Conservation (phyloP, 2,797 vertebrate species). For the Dicrostonyx torquatus region DNA sequence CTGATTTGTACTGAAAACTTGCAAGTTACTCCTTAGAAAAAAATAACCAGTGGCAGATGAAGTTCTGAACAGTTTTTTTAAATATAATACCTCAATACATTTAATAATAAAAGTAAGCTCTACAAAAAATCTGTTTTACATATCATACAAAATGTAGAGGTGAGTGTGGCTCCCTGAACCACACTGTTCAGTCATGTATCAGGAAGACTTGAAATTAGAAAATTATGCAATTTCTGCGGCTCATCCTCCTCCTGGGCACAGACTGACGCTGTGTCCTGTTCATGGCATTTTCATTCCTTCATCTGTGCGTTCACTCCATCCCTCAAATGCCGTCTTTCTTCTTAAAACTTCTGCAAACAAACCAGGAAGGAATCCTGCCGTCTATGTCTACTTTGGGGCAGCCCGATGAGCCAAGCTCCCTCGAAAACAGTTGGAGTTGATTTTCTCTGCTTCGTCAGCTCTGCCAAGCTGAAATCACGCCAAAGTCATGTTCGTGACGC, state of each 20-base stretch:
- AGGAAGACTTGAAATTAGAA: conserved; percentile 96
- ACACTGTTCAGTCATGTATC: conserved; percentile 90
- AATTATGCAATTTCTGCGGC: conserved; percentile 87
- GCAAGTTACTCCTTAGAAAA: conserved; percentile 87
- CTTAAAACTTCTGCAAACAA: conserved; percentile 71
- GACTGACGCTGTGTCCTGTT: conserved; percentile 74
- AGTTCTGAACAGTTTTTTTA: conserved; percentile 85
- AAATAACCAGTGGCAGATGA: conserved; percentile 86
- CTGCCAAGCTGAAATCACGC: conserved; percentile 71
- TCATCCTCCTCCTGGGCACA: conserved; percentile 87
- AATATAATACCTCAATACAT: conserved; percentile 89
- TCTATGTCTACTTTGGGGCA: conserved; percentile 43
- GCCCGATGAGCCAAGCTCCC: conserved; percentile 73
- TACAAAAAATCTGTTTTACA: conserved; percentile 93
- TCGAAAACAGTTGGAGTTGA: conserved; percentile 77
- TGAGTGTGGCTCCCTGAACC: conserved; percentile 87
- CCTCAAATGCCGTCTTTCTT: conserved; percentile 71
- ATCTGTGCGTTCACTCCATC: conserved; percentile 72
- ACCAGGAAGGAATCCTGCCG: conserved; percentile 69
- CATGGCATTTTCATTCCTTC: conserved; percentile 65
- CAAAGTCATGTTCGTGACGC: conserved; percentile 77
- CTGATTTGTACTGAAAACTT: conserved; percentile 88
- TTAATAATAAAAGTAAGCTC: conserved; percentile 94
- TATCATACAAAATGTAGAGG: conserved; percentile 92
- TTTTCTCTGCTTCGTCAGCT: conserved; percentile 74